Evolutionary conservation across 2,113 vertebrate genomes (phyloP), one percentile per base, ranked within the genome.

Genomic region (Heterotilapia buettikoferi): DNA sequence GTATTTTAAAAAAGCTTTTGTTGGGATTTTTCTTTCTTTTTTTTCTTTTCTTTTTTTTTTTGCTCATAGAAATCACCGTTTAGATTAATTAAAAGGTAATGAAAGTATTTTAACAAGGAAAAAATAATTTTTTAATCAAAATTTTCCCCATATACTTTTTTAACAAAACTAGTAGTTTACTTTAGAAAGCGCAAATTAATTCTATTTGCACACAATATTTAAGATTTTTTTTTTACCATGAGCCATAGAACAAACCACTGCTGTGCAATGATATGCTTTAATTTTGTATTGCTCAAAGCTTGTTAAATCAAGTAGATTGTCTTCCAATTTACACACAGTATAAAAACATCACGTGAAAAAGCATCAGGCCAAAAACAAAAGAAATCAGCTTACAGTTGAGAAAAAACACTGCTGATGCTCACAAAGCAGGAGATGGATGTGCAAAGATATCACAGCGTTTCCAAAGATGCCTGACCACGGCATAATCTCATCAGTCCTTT

Each of bases 231-330:
- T 61, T 61, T 61, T 18, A 61, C 9, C 59, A 63, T 36, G 9
- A 63, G 18, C 59, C 59, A 63, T 36, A 63, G 59, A 66, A 66
- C 31, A 36, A 36, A 66, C 31, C 31, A 36, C 61, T 36, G 61
- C 9, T 66, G 61, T 66, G 61, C 18, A 66, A 66, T n/a, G 31
- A 66, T 36, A 66, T 36, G 31, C 18, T 66, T 66, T 0, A 66
- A 66, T 31, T 36, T n/a, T 36, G 2, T 36, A 36, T 9, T 2
- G 6, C 31, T 63, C 31, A 63, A 63, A n/a, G 59, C 59, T 66
- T 66, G 31, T n/a, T n/a, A 36, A 66, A 66, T 31, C 31, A 66
- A 36, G 18, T n/a, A 36, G 6, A 0, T n/a, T n/a, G 0, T 36
- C 31, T 66, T 36, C 36, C 61, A 66, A 36, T 66, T 66, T 66